Conservation (phyloP, 1,140 invertebrate species). For the Carcinoscorpius rotundicauda region DNA sequence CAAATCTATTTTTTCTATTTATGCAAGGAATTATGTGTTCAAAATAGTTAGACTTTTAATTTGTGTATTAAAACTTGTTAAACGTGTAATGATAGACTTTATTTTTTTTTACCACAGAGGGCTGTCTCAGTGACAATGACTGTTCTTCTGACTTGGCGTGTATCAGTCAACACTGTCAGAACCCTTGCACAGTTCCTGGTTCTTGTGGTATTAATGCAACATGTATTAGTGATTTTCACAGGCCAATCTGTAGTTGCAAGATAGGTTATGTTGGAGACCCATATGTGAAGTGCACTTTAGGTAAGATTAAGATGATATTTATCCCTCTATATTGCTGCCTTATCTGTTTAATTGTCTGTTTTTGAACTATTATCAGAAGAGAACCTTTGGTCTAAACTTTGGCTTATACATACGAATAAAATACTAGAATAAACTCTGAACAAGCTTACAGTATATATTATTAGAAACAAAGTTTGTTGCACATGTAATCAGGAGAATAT, state of each 20-base stretch:
- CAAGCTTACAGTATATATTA: too few species aligned
- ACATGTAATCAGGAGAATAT: too few species aligned
- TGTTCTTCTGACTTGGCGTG: conserved; percentile 73
- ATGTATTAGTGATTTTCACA: conserved; percentile 57
- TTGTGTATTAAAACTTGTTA: too few species aligned
- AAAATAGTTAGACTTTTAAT: too few species aligned
- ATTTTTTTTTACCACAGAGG: conserved; percentile 29
- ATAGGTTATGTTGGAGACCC: conserved; percentile 62
- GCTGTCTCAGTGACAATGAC: conserved; percentile 73
- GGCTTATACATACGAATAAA: background rate
- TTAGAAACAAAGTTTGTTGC: too few species aligned
- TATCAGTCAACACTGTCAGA: conserved; percentile 68
- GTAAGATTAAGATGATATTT: conserved; percentile 11
- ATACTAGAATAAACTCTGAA: conserved; percentile 45
- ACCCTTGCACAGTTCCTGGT: conserved; percentile 49
- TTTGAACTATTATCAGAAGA: too few species aligned
- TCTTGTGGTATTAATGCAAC: conserved; percentile 62
- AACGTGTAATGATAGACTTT: too few species aligned
- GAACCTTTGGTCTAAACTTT: background rate
- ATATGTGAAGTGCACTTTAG: conserved; percentile 59
- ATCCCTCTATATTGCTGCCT: background rate
- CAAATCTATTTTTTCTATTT: background rate
- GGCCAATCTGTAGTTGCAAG: conserved; percentile 67
- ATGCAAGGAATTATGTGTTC: background rate
- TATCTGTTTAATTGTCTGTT: too few species aligned